Evolutionary conservation across 2,797 vertebrate species (phyloP), one percentile per base, ranked within the genome.

Genomic region (Gobio occitaniae): DNA sequence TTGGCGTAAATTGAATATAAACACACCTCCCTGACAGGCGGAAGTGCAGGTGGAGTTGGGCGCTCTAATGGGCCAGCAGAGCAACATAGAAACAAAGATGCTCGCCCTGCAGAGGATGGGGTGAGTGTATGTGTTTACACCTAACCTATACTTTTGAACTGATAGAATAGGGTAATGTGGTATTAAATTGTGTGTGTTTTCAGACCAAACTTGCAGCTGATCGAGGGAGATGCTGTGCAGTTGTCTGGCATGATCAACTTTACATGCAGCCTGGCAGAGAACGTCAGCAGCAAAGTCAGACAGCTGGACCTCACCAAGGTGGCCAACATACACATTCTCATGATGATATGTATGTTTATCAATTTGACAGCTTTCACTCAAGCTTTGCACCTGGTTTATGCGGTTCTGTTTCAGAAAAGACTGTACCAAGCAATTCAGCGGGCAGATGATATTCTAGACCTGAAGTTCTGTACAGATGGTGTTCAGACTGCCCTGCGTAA

Each of bases 221-320:
- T 99, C 2, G 98, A 96, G 91, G 98, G 97, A 78, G 98, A 99
- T 72, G 98, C 98, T 84, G 96, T 96, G 88, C 98, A 99, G 89
- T 88, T 99, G 84, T 97, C 97, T 0, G 97, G 98, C 76, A 99
- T 98, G 97, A 98, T 99, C 92, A 97, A 95, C 13, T 99, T 99
- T 87, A 99, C 98, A 69, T 99, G 98, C 89, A 99, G 96, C 91
- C 93, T 99, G 90, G 98, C 98, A 0, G 98, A 99, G 91, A 99
- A 99, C 0, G 98, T 99, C 87, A 99, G 98, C 91, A 96, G 96
- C 56, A 99, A 99, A 95, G 98, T 99, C 86, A 93, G 98, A 71
- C 98, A 99, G 93, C 95, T 99, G 1, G 98, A 99, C 92, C 94
- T 99, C 29, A 98, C 98, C 79, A 99, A 99, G 96, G 98, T 99